Evolutionary conservation across 2,113 vertebrate species (phyloP), one percentile per base, ranked within the genome.

Genomic region (Sceloporus tristichus): DNA sequence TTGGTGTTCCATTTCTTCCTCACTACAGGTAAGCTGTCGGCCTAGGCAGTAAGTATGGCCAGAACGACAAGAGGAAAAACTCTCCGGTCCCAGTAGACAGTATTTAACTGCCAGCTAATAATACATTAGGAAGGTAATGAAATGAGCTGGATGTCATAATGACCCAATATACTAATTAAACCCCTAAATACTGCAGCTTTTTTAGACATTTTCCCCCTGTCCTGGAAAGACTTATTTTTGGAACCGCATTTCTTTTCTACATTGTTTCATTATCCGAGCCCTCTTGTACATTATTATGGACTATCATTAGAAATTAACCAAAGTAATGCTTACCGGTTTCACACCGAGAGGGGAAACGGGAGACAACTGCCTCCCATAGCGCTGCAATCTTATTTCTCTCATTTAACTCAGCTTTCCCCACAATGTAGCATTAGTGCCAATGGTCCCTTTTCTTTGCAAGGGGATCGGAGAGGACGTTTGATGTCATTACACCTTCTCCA

Each of bases 1-100:
- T 98, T 99, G 99, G 98, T 98, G 98, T 98, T 98, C 96, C 97
- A 90, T 97, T 97, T 95, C 97, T 95, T 93, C 96, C 96, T 96
- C 97, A 85, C 97, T 97, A 96, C 98, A 98, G 98, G 98, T 99
- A 95, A 97, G 97, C 97, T 97, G 97, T 97, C 97, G 97, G 96
- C 97, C 96, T 90, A 95, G 95, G 96, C 96, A 90, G 77, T 96
- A 95, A 90, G 96, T 92, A 91, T 96, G 95, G 96, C 98, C 96
- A 90, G 92, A 95, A 91, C 95, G 96, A 94, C 96, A 91, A 87
- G 96, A 91, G 95, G 92, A 92, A 95, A 92, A 94, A 88, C 94
- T 94, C 85, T 14, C 87, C 1, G 71, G 94, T 96, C 97, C 96
- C 97, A 94, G 96, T 95, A 97, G 97, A 97, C 95, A 94, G 95